phyloP scores from a whole-genome alignment of 2,113 vertebrate genomes.

The Chinchilla lanigera region DNA sequence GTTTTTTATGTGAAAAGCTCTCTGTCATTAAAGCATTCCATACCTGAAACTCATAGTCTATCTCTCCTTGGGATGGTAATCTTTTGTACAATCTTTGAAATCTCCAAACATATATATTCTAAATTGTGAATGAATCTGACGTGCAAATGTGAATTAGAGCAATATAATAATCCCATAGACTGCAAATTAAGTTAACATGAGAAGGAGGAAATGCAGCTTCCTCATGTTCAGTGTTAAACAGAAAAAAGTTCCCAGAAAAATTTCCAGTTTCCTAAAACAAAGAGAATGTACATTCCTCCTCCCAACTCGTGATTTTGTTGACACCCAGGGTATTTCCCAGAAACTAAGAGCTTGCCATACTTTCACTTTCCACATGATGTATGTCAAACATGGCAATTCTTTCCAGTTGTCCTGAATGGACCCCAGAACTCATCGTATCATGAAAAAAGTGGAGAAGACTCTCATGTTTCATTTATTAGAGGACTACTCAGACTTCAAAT shows the following conservation, averaged over 20 bases:
- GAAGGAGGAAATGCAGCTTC: not conserved
- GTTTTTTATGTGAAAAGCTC: not conserved
- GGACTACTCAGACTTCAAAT: not conserved
- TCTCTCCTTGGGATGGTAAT: not conserved
- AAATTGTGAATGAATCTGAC: not conserved
- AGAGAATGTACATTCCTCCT: not conserved
- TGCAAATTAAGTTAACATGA: not conserved
- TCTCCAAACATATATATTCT: not conserved
- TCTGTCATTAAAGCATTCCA: not conserved
- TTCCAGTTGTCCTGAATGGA: not conserved
- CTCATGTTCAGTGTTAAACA: not conserved
- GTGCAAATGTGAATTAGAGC: not conserved
- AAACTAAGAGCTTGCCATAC: not conserved
- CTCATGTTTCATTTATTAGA: too few species aligned
- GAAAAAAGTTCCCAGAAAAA: not conserved
- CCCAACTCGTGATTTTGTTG: not conserved
- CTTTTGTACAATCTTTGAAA: conserved; percentile 3
- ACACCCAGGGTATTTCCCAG: not conserved
- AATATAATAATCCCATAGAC: not conserved
- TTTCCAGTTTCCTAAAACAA: not conserved
- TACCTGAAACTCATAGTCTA: not conserved
- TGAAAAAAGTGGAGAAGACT: not conserved
- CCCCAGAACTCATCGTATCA: not conserved
- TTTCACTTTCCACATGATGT: not conserved
- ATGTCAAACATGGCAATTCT: not conserved